phyloP scores from a whole-genome alignment of 2,113 vertebrate species.

The Actinemys pallida region DNA sequence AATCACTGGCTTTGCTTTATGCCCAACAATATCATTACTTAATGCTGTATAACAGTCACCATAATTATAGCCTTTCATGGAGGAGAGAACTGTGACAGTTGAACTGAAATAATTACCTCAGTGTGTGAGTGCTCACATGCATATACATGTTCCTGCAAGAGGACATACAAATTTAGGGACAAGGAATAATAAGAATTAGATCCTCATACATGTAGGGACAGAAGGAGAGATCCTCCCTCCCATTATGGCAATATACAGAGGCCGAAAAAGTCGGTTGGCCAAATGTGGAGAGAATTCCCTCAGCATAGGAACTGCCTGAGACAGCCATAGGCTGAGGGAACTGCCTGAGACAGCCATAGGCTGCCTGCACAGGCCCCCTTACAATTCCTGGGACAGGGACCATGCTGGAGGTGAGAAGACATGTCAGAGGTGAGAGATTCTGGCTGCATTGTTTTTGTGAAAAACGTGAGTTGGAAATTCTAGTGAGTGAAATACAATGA shows the following conservation, averaged over 20 bases:
- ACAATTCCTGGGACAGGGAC: neutral
- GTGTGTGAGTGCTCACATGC: neutral
- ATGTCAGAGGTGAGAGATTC: neutral
- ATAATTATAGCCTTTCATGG: constrained; percentile 13
- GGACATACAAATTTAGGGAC: neutral
- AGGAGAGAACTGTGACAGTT: neutral
- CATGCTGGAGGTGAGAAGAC: neutral
- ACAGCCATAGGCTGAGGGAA: neutral
- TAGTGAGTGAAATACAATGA: neutral
- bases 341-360: neutral
- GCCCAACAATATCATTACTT: constrained; percentile 51
- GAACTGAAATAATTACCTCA: neutral
- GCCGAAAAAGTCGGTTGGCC: neutral
- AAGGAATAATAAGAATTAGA: neutral
- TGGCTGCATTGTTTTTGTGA: neutral
- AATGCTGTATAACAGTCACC: constrained; percentile 56
- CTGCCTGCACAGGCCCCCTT: rapidly evolving
- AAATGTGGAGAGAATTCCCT: neutral
- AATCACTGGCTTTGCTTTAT: neutral
- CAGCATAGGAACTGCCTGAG: neutral
- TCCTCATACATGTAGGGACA: neutral
- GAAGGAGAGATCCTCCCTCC: neutral
- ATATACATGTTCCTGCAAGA: neutral
- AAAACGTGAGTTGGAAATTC: neutral
- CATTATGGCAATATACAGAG: neutral